Evolutionary conservation across 2,797 vertebrate species (phyloP), one percentile per base, ranked within the genome.

Genomic region (Betta splendens): DNA sequence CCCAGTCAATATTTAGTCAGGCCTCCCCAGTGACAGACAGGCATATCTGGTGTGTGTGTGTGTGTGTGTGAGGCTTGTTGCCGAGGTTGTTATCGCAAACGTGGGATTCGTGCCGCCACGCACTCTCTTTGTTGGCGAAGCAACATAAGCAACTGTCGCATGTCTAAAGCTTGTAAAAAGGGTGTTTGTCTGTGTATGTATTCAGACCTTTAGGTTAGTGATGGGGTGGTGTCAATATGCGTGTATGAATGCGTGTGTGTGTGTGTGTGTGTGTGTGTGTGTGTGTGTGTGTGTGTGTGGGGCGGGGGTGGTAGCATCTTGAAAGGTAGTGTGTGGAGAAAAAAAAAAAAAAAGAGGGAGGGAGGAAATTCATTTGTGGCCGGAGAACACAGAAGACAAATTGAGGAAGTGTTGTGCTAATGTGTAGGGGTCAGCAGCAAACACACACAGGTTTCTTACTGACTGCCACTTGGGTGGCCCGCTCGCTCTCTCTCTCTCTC

Each of bases 371-470:
- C 86, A 93, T 94, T 94, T 94, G 93, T 91, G 92, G 91, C 91
- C 80, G 80, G 89, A 93, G 94, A 96, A 94, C 93, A 94, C 90
- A 93, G 92, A 93, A 95, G 93, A 94, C 93, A 95, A 95, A 94
- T 94, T 94, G 93, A 94, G 93, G 92, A 94, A 95, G 93, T 93
- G 92, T 94, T 94, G 92, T 93, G 91, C 92, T 93, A 95, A 93
- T 94, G 92, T 92, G 92, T 87, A 80, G 92, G 86, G 94, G 94
- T 94, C 94, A 95, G 93, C 91, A 91, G 85, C 90, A 92, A 88
- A 90, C 89, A 92, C 85, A 87, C 86, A 92, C 92, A 91, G 90
- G 87, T 89, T 75, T 91, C 89, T 92, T 85, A 85, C 84, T 83
- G 78, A 85, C 91, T 89, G 87, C 94, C 90, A 93, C 94, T 92